phyloP scores from a whole-genome alignment of 2,113 vertebrate species.

The Ictalurus furcatus region DNA sequence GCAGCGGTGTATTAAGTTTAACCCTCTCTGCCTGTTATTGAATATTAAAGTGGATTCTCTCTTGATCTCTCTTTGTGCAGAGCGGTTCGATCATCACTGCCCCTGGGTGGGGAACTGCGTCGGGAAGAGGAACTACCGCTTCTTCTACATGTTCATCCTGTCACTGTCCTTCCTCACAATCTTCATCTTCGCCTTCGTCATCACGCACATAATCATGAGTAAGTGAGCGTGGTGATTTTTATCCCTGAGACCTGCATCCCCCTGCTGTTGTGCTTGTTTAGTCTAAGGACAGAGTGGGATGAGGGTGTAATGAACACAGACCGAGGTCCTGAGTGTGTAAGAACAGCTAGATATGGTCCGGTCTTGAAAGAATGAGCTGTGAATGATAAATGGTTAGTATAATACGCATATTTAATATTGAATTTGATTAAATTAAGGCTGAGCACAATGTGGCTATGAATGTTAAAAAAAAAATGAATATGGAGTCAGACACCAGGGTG shows the following conservation, averaged over 20 bases:
- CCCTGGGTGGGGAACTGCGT: slow-evolving; percentile 99
- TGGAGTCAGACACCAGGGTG: neutral
- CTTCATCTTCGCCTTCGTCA: slow-evolving; percentile 98
- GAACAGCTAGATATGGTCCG: neutral
- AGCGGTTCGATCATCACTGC: slow-evolving; percentile 99
- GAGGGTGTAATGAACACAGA: neutral
- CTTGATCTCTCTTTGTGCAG: slow-evolving; percentile 76
- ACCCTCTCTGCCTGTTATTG: neutral
- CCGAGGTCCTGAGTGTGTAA: neutral
- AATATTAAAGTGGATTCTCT: slow-evolving; percentile 22
- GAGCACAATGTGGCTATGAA: neutral
- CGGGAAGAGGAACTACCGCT: slow-evolving; percentile 99
- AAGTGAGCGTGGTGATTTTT: slow-evolving; percentile 73
- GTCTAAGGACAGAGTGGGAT: neutral
- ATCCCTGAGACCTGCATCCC: neutral
- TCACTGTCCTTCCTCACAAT: slow-evolving; percentile 98
- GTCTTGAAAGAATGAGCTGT: neutral
- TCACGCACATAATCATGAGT: slow-evolving; percentile 96
- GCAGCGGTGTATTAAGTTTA: neutral
- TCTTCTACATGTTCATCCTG: slow-evolving; percentile 99
- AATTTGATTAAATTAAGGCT: neutral
- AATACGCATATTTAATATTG: neutral
- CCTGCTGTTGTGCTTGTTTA: neutral
- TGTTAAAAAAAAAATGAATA: neutral
- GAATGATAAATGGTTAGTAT: neutral